Conservation (phyloP, 2,113 vertebrate genomes). For the Rhabdornis inornatus region DNA sequence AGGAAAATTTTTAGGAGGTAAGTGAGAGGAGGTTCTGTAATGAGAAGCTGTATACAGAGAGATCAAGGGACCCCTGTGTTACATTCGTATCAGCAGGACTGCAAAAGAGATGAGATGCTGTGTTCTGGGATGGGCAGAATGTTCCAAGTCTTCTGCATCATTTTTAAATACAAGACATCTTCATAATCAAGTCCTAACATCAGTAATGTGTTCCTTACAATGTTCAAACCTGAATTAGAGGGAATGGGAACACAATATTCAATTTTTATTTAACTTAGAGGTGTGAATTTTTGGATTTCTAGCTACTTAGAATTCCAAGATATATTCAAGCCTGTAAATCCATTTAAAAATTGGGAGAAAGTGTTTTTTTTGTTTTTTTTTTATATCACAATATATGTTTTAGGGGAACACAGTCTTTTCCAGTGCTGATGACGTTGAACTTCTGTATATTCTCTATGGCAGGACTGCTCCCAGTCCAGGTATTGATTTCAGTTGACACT, state of each 20-base stretch:
- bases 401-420: neutral
- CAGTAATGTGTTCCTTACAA: neutral
- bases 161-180: neutral
- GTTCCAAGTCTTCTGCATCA: neutral
- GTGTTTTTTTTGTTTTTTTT: neutral
- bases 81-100: neutral
- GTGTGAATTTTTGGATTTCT: neutral
- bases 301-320: neutral
- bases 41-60: neutral
- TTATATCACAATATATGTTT: neutral
- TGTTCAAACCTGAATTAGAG: neutral
- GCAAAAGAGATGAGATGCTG: neutral
- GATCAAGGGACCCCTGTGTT: neutral
- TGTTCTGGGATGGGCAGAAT: neutral
- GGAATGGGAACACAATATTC: neutral
- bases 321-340: neutral
- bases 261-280: neutral
- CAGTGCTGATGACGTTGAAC: neutral
- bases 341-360: neutral
- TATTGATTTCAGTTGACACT: conserved; percentile 34
- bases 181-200: neutral
- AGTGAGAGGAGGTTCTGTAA: neutral
- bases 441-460: neutral
- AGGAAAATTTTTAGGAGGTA: neutral
- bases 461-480: neutral